A percentile compares a stretch with the other conserved stretches of the same genome.
Conservation (phyloP, 1,140 invertebrate genomes). For the Drosophila lowei region DNA sequence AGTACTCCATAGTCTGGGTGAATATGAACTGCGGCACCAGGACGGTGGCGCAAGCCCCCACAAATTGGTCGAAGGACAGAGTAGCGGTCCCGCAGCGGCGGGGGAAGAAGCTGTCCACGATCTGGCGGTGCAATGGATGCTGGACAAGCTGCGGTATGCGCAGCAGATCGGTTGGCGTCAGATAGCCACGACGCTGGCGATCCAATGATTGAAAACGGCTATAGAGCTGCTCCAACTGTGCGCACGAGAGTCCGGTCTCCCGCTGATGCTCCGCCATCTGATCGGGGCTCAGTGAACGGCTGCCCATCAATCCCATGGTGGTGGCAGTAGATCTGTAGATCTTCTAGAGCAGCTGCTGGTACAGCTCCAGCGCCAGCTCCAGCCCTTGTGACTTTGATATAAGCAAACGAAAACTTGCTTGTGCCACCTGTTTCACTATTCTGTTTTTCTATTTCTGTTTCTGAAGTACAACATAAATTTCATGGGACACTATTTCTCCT, state of each 20-base stretch:
- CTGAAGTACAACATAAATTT: neutral
- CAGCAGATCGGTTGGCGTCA: conserved; percentile 62
- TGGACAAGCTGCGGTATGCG: conserved; percentile 54
- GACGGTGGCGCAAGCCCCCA: conserved; percentile 40
- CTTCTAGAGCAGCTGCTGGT: neutral
- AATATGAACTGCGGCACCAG: conserved; percentile 30
- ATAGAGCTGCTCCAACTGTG: conserved; percentile 48
- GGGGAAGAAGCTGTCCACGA: conserved; percentile 59
- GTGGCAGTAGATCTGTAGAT: too few species aligned
- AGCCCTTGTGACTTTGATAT: neutral
- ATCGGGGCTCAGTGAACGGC: conserved; percentile 24
- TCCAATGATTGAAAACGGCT: conserved; percentile 47
- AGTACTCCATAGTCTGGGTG: too few species aligned
- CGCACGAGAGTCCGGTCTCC: conserved; percentile 17
- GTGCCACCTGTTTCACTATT: conserved; percentile 4
- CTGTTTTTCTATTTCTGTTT: neutral
- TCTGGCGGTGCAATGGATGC: conserved; percentile 55
- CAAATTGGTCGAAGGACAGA: conserved; percentile 46
- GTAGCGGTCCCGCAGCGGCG: conserved; percentile 9
- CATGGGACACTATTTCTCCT: too few species aligned
- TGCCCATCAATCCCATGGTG: conserved; percentile 21
- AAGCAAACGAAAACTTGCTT: too few species aligned
- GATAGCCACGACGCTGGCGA: conserved; percentile 45
- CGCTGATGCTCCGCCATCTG: conserved; percentile 29
- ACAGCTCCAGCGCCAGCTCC: conserved; percentile 9